A percentile compares a stretch with the other conserved stretches of the same genome.
Evolutionary conservation across 2,113 vertebrate genomes (phyloP).

Genomic region (Syngnathus floridae): DNA sequence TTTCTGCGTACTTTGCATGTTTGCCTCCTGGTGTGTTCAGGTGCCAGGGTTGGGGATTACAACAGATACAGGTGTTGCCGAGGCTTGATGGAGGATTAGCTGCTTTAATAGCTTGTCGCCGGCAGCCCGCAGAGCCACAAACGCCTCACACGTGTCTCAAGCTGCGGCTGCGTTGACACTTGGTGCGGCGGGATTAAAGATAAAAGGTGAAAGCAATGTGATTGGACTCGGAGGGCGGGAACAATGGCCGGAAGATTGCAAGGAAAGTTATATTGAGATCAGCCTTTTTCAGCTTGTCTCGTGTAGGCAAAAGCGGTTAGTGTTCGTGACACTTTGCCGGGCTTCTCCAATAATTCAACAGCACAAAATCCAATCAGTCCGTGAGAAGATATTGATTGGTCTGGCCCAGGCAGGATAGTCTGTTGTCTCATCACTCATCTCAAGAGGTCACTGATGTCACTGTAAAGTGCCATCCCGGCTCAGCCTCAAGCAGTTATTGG

Average conservation of each 20-base stretch:
- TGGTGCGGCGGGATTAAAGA: slow-evolving; percentile 34
- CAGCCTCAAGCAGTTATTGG: slow-evolving; percentile 6
- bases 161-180: slow-evolving; percentile 1
- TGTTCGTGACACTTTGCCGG: background rate
- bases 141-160: slow-evolving; percentile 33
- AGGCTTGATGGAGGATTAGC: slow-evolving; percentile 55
- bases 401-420: slow-evolving; percentile 5
- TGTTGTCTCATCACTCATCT: slow-evolving; percentile 29
- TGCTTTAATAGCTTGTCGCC: slow-evolving; percentile 39
- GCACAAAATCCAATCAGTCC: slow-evolving; percentile 32
- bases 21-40: slow-evolving; percentile 8
- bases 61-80: slow-evolving; percentile 43
- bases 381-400: slow-evolving; percentile 45
- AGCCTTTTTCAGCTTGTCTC: slow-evolving; percentile 3
- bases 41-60: slow-evolving; percentile 40
- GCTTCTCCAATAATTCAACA: background rate
- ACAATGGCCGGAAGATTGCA: background rate
- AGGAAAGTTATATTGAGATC: slow-evolving; percentile 13
- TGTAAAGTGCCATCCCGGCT: slow-evolving; percentile 27
- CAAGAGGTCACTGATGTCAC: slow-evolving; percentile 49
- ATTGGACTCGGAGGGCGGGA: slow-evolving; percentile 19
- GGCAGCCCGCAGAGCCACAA: slow-evolving; percentile 23
- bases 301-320: slow-evolving; percentile 6
- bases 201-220: slow-evolving; percentile 18
- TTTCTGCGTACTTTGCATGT: background rate